Conservation (phyloP, 2,113 vertebrate species). For the Oophaga pumilio region DNA sequence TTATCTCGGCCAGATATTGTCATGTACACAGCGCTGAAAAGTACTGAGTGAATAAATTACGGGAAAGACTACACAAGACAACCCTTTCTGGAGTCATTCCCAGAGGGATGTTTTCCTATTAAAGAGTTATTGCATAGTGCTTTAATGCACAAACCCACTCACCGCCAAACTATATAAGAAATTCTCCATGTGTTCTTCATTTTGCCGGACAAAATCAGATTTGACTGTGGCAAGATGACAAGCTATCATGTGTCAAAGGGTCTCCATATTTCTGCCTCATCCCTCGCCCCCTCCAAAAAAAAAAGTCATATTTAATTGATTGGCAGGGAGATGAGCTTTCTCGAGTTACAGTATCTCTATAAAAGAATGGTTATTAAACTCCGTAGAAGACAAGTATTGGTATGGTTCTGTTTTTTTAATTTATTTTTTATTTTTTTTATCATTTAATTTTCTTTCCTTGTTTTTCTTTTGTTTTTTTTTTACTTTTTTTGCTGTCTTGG, state of each 20-base stretch:
- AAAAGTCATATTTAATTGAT: constrained; percentile 74
- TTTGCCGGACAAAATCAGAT: constrained; percentile 67
- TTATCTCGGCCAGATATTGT: constrained; percentile 57
- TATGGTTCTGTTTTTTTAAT: neutral
- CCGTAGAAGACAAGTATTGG: neutral
- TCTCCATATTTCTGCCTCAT: constrained; percentile 60
- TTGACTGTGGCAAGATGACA: constrained; percentile 71
- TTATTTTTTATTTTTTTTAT: neutral
- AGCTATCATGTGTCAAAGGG: constrained; percentile 72
- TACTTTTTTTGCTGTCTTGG: constrained; percentile 34
- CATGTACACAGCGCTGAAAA: constrained; percentile 53
- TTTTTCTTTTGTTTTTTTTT: neutral
- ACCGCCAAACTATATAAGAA: constrained; percentile 57
- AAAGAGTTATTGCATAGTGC: constrained; percentile 53
- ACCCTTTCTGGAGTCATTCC: constrained; percentile 51
- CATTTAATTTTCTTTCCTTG: neutral
- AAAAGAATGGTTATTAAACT: constrained; percentile 46
- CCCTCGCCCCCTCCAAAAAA: constrained; percentile 46
- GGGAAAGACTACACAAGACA: constrained; percentile 50
- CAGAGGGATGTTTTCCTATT: constrained; percentile 52
- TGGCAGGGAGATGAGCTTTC: constrained; percentile 73
- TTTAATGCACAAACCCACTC: constrained; percentile 41
- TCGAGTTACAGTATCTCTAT: constrained; percentile 69
- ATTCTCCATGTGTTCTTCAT: constrained; percentile 66
- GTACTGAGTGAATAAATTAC: constrained; percentile 57